Percentiles rank a stretch among this genome's conserved stretches.
phyloP scores from a whole-genome alignment of 2,797 vertebrate species.

The Dermochelys coriacea region DNA sequence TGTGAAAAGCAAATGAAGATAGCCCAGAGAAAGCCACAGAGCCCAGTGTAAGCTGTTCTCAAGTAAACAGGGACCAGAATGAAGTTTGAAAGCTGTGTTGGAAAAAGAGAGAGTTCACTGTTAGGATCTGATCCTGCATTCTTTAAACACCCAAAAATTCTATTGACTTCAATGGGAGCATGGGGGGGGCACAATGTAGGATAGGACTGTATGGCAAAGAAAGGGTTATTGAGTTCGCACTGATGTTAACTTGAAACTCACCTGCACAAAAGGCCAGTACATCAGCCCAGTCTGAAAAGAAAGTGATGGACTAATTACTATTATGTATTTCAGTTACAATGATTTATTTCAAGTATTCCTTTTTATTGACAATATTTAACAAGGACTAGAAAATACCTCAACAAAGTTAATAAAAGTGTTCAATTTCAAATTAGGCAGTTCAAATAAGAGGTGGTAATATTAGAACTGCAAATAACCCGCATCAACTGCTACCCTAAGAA shows the following conservation, averaged over 20 bases:
- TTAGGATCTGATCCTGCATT: neutral
- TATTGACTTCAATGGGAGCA: neutral
- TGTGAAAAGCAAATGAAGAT: conserved; percentile 92
- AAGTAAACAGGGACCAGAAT: conserved; percentile 87
- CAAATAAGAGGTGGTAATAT: conserved; percentile 12
- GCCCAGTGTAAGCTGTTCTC: conserved; percentile 89
- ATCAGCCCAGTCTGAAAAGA: conserved; percentile 89
- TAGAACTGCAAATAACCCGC: neutral
- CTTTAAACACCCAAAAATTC: neutral
- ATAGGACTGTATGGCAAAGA: neutral
- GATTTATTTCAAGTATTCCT: neutral
- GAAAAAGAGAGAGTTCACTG: conserved; percentile 47
- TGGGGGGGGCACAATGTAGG: rapidly evolving
- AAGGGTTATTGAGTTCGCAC: neutral
- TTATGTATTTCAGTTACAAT: neutral
- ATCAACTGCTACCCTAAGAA: neutral
- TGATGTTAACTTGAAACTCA: conserved; percentile 73
- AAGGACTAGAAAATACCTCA: neutral
- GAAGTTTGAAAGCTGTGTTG: conserved; percentile 90
- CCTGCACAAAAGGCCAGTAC: conserved; percentile 95
- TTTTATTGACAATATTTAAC: neutral
- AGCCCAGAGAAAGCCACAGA: conserved; percentile 92
- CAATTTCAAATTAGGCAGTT: conserved; percentile 18
- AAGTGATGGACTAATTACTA: conserved; percentile 60
- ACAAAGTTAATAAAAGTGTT: neutral